phyloP scores from a whole-genome alignment of 2,797 vertebrate species.

The Girardinus metallicus region DNA sequence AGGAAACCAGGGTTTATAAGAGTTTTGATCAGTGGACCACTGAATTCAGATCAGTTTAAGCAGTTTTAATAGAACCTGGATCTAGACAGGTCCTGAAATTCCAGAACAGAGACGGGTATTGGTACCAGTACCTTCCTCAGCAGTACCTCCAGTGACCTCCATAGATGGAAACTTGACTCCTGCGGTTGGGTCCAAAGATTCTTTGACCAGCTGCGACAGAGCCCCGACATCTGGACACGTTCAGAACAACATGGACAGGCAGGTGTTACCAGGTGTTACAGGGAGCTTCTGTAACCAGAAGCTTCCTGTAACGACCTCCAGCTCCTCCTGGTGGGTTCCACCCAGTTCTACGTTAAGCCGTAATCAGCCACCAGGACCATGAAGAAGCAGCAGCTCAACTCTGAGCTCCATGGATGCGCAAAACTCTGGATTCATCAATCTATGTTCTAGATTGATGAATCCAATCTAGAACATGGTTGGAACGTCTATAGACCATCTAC shows the following conservation, averaged over 20 bases:
- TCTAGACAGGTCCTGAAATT: neutral
- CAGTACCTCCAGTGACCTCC: neutral
- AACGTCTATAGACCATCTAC: neutral
- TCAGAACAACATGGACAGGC: neutral
- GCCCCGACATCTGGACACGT: slow-evolving; percentile 56
- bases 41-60: neutral
- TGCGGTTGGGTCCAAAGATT: slow-evolving; percentile 27
- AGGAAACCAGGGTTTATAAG: neutral
- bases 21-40: neutral
- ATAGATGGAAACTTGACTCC: slow-evolving; percentile 29
- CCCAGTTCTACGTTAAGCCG: neutral
- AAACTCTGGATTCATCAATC: too few species aligned
- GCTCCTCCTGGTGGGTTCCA: neutral
- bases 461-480: too few species aligned
- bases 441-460: too few species aligned
- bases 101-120: neutral
- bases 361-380: neutral
- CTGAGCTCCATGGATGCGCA: too few species aligned
- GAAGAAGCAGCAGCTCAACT: too few species aligned
- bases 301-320: neutral
- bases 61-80: neutral
- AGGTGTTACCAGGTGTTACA: neutral
- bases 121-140: slow-evolving; percentile 37
- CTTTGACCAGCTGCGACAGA: slow-evolving; percentile 56
- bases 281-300: too few species aligned